Conservation (phyloP, 2,113 vertebrate genomes). For the Psophia crepitans region DNA sequence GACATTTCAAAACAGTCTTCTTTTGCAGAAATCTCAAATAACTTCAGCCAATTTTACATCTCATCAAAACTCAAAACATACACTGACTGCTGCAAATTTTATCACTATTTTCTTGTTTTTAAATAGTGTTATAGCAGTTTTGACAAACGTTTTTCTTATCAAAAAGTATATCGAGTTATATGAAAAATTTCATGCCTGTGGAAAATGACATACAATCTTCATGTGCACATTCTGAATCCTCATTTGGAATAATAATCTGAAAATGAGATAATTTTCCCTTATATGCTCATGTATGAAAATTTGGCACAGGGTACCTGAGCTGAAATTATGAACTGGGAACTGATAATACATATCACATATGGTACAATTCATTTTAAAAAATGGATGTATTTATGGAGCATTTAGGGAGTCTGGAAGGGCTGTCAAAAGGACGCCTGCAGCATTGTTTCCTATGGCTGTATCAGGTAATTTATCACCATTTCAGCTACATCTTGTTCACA, state of each 20-base stretch:
- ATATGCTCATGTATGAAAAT: not conserved
- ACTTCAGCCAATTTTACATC: not conserved
- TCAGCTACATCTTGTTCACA: not conserved
- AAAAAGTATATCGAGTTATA: not conserved
- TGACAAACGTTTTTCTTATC: not conserved
- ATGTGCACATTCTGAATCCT: not conserved
- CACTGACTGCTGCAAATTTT: not conserved
- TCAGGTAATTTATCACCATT: constrained; percentile 15
- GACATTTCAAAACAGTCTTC: constrained; percentile 3
- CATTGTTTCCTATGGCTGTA: not conserved
- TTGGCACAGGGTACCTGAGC: not conserved
- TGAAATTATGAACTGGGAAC: not conserved
- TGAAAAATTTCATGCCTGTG: not conserved
- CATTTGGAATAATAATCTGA: not conserved
- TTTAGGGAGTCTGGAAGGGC: not conserved
- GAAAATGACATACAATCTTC: not conserved
- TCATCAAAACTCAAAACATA: not conserved
- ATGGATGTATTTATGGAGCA: not conserved
- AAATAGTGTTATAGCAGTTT: not conserved
- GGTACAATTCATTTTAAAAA: not conserved
- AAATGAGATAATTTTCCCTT: not conserved
- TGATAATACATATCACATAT: not conserved
- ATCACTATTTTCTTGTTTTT: not conserved
- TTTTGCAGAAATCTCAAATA: not conserved
- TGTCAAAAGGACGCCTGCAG: not conserved